Evolutionary conservation across 2,797 vertebrate genomes (phyloP), one percentile per base, ranked within the genome.

Genomic region (Heterohyrax brucei): DNA sequence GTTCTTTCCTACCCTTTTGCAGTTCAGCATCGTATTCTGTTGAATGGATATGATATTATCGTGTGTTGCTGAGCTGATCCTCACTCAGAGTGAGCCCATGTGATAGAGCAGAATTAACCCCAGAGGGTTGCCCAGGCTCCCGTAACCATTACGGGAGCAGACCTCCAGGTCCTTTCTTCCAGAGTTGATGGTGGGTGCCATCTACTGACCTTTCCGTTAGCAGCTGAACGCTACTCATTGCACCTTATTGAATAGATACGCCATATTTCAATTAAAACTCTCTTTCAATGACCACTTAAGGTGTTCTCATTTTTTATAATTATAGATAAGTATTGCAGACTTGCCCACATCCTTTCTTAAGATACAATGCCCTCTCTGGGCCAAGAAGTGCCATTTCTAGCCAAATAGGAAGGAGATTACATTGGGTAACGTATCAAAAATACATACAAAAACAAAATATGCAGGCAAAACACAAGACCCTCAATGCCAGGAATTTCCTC

Each of bases 331-430:
- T 48, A 66, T 89, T 93, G 1, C 50, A 44, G 18, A 62, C 24
- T n/a, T 81, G 18, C 22, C 66, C 30, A 62, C 26, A 66, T 92
- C 81, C 44, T 94, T 95, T 24, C 64, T 78, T 66, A 39, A 83
- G 61, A 72, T 73, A 13, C 19, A 59, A 1, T 79, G 10, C 59
- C n/a, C 5, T 33, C 8, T 73, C 3, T 56, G 53, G 14, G 18
- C 9, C 77, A 59, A 76, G 56, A 48, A 21, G 16, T 72, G n/a
- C 72, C 12, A 3, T 89, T 91, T 93, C 78, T 78, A 73, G 84
- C 7, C 33, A 70, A 9, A 83, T 24, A 56, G 46, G 50, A 70
- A 61, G 33, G 39, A 85, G n/a, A 13, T 7, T 18, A 44, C 21
- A 14, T 21, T 77, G 50, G 26, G 8, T 70, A 50, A 68, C 30